phyloP scores from a whole-genome alignment of 2,888 invertebrate genomes.

The Epirrita christyi region DNA sequence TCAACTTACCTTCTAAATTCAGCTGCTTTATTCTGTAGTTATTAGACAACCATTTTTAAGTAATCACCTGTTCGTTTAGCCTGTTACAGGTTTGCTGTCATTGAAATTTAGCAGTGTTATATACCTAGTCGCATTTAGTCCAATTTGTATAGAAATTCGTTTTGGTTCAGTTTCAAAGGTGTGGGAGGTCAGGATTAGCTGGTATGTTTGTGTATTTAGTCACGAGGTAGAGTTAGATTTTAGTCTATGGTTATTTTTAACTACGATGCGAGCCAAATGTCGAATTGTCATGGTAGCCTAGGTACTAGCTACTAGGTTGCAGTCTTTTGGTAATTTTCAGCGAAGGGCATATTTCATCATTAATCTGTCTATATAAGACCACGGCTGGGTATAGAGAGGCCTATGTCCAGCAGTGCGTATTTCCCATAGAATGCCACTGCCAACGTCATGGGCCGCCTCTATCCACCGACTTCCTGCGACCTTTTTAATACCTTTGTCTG shows the following conservation, averaged over 20 bases:
- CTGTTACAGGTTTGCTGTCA: conserved; percentile 1
- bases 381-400: too few species aligned
- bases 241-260: conserved; percentile 66
- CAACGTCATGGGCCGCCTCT: too few species aligned
- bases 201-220: conserved; percentile 39
- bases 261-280: conserved; percentile 54
- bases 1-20: conserved; percentile 20
- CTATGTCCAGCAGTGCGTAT: too few species aligned
- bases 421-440: too few species aligned
- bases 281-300: conserved; percentile 65
- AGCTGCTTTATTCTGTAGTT: conserved; percentile 26
- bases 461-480: too few species aligned
- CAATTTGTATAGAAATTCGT: conserved; percentile 44
- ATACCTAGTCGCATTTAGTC: conserved; percentile 29
- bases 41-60: conserved; percentile 24
- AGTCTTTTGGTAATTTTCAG: too few species aligned
- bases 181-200: conserved; percentile 34
- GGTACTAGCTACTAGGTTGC: too few species aligned
- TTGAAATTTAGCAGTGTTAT: conserved; percentile 25
- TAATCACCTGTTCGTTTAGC: conserved; percentile 15
- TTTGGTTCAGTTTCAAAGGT: conserved; percentile 30
- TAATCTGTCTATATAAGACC: too few species aligned
- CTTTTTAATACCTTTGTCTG: too few species aligned
- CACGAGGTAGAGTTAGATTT: conserved; percentile 57
- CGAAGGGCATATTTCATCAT: too few species aligned